Evolutionary conservation across 2,797 vertebrate species (phyloP).

Genomic region (Atherinosoma microstoma): DNA sequence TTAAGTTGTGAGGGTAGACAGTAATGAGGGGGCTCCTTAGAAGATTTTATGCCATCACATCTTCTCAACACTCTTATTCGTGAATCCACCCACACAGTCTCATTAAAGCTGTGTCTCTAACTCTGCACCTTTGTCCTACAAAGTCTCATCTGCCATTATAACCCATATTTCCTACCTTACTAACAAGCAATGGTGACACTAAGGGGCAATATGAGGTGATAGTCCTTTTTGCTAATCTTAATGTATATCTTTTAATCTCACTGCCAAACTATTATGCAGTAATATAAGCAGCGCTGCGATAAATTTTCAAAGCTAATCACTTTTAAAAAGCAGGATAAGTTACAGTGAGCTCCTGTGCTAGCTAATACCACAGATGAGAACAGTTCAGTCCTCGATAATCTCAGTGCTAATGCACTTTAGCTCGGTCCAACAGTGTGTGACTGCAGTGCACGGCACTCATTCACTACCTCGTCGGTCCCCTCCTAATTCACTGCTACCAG

Average conservation of each 20-base stretch:
- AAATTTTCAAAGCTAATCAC: conserved; percentile 51
- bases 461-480: conserved; percentile 46
- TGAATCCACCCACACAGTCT: conserved; percentile 48
- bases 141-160: conserved; percentile 50
- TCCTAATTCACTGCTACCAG: conserved; percentile 55
- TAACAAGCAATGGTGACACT: conserved; percentile 43
- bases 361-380: conserved; percentile 48
- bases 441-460: conserved; percentile 38
- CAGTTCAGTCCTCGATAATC: conserved; percentile 53
- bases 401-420: conserved; percentile 53
- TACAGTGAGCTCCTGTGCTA: conserved; percentile 34
- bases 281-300: conserved; percentile 29
- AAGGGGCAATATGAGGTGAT: conserved; percentile 32
- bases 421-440: conserved; percentile 45
- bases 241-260: conserved; percentile 32
- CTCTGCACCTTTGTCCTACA: conserved; percentile 44
- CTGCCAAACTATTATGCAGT: conserved; percentile 9
- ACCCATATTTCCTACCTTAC: conserved; percentile 46
- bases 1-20: conserved; percentile 29
- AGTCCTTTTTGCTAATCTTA: conserved; percentile 30
- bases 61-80: not conserved
- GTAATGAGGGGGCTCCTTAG: conserved; percentile 65
- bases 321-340: conserved; percentile 39
- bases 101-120: conserved; percentile 65
- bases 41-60: conserved; percentile 44